Evolutionary conservation across 1,140 invertebrate genomes (phyloP).

Genomic region (Dufourea novaeangliae): DNA sequence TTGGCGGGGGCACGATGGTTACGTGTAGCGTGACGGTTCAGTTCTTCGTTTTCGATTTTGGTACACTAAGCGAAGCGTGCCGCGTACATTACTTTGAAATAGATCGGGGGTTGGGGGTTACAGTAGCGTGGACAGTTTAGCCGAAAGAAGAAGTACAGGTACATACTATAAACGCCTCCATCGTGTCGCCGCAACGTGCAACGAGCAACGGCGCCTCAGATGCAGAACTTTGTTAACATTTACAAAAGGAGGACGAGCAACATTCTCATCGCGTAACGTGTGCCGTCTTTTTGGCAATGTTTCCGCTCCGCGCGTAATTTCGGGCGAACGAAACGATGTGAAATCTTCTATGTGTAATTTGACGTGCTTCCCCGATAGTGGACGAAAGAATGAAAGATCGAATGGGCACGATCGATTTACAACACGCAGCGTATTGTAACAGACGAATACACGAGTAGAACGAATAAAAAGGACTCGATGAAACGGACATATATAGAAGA

Average conservation of each 20-base stretch:
- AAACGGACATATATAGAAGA: constrained; percentile 6
- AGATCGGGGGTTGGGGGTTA: neutral
- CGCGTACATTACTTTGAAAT: neutral
- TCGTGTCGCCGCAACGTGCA: constrained; percentile 28
- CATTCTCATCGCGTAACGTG: constrained; percentile 19
- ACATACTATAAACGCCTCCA: neutral
- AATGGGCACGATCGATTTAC: constrained; percentile 21
- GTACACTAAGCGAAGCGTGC: constrained; percentile 3
- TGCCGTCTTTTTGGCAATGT: neutral
- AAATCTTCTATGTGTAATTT: constrained; percentile 5
- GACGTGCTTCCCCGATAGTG: neutral
- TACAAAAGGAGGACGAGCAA: constrained; percentile 35
- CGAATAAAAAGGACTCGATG: no score
- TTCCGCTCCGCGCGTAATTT: neutral
- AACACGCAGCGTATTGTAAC: constrained; percentile 26
- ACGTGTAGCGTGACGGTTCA: neutral
- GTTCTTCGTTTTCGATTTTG: neutral
- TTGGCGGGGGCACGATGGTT: constrained; percentile 20
- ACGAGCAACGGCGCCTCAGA: constrained; percentile 27
- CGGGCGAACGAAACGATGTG: constrained; percentile 2
- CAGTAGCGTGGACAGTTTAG: neutral
- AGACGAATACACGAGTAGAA: constrained; percentile 27
- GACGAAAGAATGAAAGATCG: constrained; percentile 12
- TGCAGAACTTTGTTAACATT: constrained; percentile 34
- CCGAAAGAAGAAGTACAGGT: neutral